Evolutionary conservation across 2,113 vertebrate genomes (phyloP), one percentile per base, ranked within the genome.

Genomic region (Shinisaurus crocodilurus): DNA sequence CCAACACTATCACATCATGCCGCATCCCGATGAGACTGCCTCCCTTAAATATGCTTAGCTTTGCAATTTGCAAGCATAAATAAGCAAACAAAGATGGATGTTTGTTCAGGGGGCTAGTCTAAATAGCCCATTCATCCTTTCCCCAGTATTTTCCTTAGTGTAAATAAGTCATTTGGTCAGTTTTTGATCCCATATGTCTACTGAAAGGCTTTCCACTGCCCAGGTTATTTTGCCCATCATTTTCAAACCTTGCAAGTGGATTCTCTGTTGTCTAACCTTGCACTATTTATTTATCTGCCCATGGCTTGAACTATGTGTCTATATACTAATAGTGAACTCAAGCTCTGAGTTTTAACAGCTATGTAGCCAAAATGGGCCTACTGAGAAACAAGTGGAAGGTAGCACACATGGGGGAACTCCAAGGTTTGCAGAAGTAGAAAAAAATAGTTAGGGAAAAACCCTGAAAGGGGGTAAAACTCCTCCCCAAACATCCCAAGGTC

Each of bases 31-130:
- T 91, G 89, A 34, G n/a, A 43, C 37, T 0, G 0, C 32, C 18
- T 45, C 60, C n/a, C 1, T 0, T 48, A 89, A n/a, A 1, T 5
- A 0, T 87, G 15, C 83, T 88, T 48, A 0, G 0, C 67, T 79
- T 86, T n/a, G 27, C 82, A 15, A 20, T 29, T 72, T 70, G n/a
- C 3, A 67, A 87, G 74, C 82, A 85, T 77, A 82, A 93, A 88
- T 40, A 91, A 87, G 0, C 60, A 32, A 88, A 72, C 20, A 63
- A 63, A 23, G 23, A 18, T 75, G 3, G 2, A 57, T 15, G 50
- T 32, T 43, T n/a, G 32, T 82, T 60, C 34, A 25, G 65, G 65
- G 27, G 27, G 5, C 8, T 29, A 72, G 29, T 79, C 45, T 37
- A 45, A 63, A 93, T 90, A 86, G 34, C 67, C 63, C 12, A 45